phyloP scores from a whole-genome alignment of 1,140 invertebrate genomes.

The Calephelis nemesis region DNA sequence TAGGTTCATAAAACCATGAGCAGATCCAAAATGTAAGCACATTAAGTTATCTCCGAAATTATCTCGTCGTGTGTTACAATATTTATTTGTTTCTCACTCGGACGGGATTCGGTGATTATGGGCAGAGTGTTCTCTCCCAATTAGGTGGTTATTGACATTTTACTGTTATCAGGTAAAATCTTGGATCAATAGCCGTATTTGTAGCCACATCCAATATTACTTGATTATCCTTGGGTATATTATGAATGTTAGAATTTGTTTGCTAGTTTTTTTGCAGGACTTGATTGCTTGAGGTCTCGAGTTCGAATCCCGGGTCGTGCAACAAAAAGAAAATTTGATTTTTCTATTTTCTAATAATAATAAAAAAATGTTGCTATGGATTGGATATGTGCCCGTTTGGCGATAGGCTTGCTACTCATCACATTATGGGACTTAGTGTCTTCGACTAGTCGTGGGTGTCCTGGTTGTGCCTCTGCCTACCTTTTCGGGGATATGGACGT shows the following conservation, averaged over 20 bases:
- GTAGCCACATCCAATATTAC: conserved; percentile 41
- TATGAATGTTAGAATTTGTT: neutral
- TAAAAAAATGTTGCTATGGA: no score
- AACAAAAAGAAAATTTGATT: no score
- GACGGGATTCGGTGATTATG: conserved; percentile 53
- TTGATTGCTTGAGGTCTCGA: no score
- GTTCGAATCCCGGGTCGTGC: no score
- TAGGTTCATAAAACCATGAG: conserved; percentile 77
- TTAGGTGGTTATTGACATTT: conserved; percentile 79
- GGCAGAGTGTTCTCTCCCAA: conserved; percentile 73
- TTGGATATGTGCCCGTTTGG: no score
- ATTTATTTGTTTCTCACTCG: conserved; percentile 76
- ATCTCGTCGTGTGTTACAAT: conserved; percentile 73
- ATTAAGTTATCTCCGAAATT: conserved; percentile 76
- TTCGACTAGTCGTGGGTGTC: no score
- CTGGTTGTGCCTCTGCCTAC: no score
- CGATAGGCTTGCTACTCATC: no score
- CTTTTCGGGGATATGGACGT: no score
- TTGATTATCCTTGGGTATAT: neutral
- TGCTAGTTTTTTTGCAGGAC: neutral
- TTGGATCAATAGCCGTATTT: conserved; percentile 54
- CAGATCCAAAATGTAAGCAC: conserved; percentile 76
- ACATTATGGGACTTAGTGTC: no score
- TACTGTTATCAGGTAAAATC: conserved; percentile 72
- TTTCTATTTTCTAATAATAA: no score